These are phyloP conservation scores for Tipula vernalis DNA, from an alignment of 2,888 invertebrate species.

Conservation along the genomic window DNA sequence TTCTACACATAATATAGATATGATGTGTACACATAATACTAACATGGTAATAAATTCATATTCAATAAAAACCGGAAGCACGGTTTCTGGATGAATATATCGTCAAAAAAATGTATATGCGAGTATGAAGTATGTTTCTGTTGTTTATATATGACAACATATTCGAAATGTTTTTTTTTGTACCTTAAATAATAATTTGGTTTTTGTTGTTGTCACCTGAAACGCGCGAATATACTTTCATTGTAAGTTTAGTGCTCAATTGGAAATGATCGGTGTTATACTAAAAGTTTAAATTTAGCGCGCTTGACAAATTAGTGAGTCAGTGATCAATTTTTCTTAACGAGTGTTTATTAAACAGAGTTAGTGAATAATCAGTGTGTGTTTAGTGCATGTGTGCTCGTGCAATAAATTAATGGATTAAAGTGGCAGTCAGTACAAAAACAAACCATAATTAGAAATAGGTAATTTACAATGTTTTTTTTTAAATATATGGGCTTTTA, in stretches of 20 bases:
- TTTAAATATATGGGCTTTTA: background rate
- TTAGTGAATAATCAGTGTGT: background rate
- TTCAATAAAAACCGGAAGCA: conserved; percentile 1
- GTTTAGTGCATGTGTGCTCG: background rate
- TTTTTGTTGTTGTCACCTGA: background rate
- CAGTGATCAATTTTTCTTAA: background rate
- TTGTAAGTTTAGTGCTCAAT: background rate
- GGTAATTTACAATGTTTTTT: background rate
- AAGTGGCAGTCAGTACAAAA: background rate
- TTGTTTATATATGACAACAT: background rate
- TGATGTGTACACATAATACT: background rate
- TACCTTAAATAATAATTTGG: background rate
- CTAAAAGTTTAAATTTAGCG: background rate
- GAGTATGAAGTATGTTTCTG: background rate
- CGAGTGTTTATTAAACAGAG: background rate
- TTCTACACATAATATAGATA: background rate
- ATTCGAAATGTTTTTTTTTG: background rate
- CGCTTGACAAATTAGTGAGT: background rate
- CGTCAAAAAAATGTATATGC: background rate
- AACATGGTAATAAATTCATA: background rate
- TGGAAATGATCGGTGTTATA: background rate
- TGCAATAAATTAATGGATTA: background rate
- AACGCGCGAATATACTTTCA: background rate
- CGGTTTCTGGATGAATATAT: background rate
- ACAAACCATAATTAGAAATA: background rate